Evolutionary conservation across 2,888 invertebrate species (phyloP), one percentile per base, ranked within the genome.

Genomic region (Steinernema hermaphroditum): DNA sequence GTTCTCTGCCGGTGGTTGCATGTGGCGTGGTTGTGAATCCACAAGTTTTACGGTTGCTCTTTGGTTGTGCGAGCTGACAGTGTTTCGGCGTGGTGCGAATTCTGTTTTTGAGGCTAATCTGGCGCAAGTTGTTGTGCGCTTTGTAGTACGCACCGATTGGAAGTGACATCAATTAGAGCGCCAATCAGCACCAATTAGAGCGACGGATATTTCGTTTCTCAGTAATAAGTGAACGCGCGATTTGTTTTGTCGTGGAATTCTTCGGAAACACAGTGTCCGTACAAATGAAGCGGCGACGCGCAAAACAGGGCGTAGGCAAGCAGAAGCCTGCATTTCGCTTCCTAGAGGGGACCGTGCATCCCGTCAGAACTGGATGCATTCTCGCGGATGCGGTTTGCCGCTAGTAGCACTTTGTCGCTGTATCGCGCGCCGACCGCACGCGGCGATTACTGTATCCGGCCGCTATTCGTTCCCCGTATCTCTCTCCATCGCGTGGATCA

Each of bases 111-210:
- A 12, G 50, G 46, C 46, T 9, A 46, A 46, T 6, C 46, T 19
- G 19, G 22, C 50, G 50, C 50, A 50, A 50, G 50, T 32, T 34
- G 54, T 54, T 54, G 54, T 27, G 62, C 34, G 62, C 62, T 62
- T 62, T 62, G 32, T 32, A 62, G 27, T 24, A 6, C 62, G 62
- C 34, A 2, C 12, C 24, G 32, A 62, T 62, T 62, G 62, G 32
- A 62, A 32, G 62, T 27, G 62, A 62, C 62, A 54, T 8, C 41
- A 14, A 41, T 41, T 41, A 14, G 41, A 46, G 62, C 62, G 34
- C 62, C 22, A 62, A 62, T 62, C 62, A 62, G 62, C 62, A 32
- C 12, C 62, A 62, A 62, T 62, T 62, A 62, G 62, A 62, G 62
- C 62, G 50, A 50, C 24, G 50, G 19, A 50, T 50, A 50, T 19